These are phyloP conservation scores for Formica selysi DNA, from an alignment of 1,140 invertebrate species.

Conservation along the genomic window DNA sequence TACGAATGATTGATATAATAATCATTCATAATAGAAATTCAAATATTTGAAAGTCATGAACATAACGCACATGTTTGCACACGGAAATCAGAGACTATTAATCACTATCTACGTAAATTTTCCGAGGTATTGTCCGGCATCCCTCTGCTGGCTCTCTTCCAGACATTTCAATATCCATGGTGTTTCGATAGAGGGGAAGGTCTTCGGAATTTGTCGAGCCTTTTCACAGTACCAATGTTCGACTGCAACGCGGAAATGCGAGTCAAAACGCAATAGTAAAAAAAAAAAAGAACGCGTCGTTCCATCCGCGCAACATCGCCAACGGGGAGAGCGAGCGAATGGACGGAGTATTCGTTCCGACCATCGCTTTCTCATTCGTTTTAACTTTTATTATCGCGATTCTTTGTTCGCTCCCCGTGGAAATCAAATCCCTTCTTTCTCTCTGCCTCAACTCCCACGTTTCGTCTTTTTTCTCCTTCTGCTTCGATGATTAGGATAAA, in stretches of 20 bases:
- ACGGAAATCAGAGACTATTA: constrained; percentile 36
- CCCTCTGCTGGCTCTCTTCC: constrained; percentile 47
- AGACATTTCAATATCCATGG: constrained; percentile 60
- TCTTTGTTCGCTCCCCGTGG: constrained; percentile 65
- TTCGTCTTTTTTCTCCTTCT: not conserved
- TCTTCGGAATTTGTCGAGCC: constrained; percentile 12
- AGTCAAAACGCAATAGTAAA: constrained; percentile 7
- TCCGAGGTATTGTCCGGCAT: constrained; percentile 44
- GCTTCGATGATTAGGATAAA: constrained; percentile 75
- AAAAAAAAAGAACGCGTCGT: not conserved
- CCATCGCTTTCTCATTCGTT: constrained; percentile 13
- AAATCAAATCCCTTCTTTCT: constrained; percentile 65
- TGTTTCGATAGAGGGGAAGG: not conserved
- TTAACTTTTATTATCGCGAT: constrained; percentile 66
- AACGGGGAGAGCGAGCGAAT: not conserved
- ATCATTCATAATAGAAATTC: not conserved
- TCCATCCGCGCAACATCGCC: constrained; percentile 39
- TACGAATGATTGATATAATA: constrained; percentile 1
- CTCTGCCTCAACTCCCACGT: no score
- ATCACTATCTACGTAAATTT: constrained; percentile 47
- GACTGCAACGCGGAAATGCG: constrained; percentile 18
- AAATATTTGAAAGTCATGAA: constrained; percentile 10
- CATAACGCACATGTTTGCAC: not conserved
- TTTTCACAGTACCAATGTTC: constrained; percentile 6
- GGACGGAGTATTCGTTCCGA: constrained; percentile 3